A percentile compares a stretch with the other conserved stretches of the same genome.
Conservation (phyloP, 2,888 invertebrate genomes). For the Autographa pulchrina region DNA sequence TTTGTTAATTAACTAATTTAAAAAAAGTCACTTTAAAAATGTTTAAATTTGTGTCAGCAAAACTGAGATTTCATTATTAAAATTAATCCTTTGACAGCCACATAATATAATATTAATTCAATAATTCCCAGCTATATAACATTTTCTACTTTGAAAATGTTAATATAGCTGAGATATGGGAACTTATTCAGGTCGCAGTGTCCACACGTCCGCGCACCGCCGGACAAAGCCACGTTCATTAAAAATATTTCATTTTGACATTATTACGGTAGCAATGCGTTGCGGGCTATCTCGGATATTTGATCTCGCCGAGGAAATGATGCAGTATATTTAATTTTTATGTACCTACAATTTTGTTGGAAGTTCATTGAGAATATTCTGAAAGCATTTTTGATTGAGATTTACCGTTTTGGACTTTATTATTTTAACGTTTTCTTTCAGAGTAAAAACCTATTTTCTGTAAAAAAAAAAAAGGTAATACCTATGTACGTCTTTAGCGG, state of each 20-base stretch:
- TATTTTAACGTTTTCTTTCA: background rate
- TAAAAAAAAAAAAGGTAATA: too few species aligned
- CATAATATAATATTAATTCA: background rate
- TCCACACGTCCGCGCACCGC: constrained; percentile 49
- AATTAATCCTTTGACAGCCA: background rate
- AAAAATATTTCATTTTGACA: constrained; percentile 65
- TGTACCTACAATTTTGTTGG: constrained; percentile 28
- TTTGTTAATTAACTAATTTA: too few species aligned
- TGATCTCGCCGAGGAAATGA: constrained; percentile 49
- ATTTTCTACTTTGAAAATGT: constrained; percentile 27
- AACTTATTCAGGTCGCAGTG: constrained; percentile 50
- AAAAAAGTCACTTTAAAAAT: too few species aligned
- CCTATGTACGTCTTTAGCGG: too few species aligned
- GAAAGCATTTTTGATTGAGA: constrained; percentile 14
- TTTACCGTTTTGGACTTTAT: constrained; percentile 4
- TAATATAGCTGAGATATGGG: constrained; percentile 57
- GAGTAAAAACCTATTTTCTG: background rate
- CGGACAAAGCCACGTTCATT: constrained; percentile 59
- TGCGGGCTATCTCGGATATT: constrained; percentile 52
- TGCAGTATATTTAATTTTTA: constrained; percentile 53
- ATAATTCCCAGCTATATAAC: background rate
- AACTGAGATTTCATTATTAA: background rate
- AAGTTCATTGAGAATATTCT: constrained; percentile 22
- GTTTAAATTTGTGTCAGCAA: too few species aligned
- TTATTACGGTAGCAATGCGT: constrained; percentile 55